phyloP scores from a whole-genome alignment of 2,113 vertebrate species.

The Vimba vimba region DNA sequence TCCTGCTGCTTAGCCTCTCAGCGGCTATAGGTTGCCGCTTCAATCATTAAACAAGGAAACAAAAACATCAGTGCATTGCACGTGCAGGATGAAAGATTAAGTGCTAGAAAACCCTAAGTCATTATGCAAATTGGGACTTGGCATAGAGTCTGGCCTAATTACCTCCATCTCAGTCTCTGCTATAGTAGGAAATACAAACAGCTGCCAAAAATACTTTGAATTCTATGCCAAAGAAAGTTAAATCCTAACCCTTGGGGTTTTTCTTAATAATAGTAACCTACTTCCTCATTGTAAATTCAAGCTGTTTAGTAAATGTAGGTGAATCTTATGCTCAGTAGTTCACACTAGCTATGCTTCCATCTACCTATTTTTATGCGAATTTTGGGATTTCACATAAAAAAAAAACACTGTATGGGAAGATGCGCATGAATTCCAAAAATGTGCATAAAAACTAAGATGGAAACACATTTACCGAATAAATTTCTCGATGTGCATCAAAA shows the following conservation, averaged over 20 bases:
- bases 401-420: too few relatives aligned
- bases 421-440: too few relatives aligned
- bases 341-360: background rate
- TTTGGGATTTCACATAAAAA: too few relatives aligned
- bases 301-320: background rate
- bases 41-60: background rate
- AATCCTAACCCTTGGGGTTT: slow-evolving; percentile 11
- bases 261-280: background rate
- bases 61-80: background rate
- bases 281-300: background rate
- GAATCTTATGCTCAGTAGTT: background rate
- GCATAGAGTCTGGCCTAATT: background rate
- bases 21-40: too few relatives aligned
- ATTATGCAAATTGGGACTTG: background rate
- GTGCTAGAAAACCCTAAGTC: background rate
- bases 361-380: too few relatives aligned
- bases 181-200: background rate
- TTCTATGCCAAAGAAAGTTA: background rate
- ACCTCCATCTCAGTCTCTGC: background rate
- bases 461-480: too few relatives aligned
- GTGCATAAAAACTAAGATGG: too few relatives aligned
- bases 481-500: too few relatives aligned
- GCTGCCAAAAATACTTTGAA: slow-evolving; percentile 21
- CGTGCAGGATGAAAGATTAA: background rate
- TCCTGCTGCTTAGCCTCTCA: too few relatives aligned